These are phyloP conservation scores for Nothobranchius furzeri DNA, from an alignment of 2,113 vertebrate genomes.

Conservation along the genomic window DNA sequence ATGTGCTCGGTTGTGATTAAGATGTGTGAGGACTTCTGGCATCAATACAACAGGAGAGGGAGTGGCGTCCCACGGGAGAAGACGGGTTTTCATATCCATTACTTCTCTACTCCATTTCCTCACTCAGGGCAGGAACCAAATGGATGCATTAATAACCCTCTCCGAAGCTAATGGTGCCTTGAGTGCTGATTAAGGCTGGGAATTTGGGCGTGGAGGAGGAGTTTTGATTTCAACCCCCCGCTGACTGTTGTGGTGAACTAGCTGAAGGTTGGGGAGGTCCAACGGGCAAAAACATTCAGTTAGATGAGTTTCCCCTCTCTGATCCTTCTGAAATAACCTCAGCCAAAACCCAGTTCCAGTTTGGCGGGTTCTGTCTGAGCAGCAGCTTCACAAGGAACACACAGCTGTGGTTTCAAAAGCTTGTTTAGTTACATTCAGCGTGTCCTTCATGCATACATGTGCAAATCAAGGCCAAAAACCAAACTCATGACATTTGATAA, in stretches of 20 bases:
- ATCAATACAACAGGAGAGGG: constrained; percentile 24
- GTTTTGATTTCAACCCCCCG: constrained; percentile 27
- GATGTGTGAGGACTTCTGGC: constrained; percentile 10
- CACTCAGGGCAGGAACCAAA: constrained; percentile 58
- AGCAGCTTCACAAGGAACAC: constrained; percentile 6
- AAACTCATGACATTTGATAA: constrained; percentile 5
- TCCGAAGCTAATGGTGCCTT: constrained; percentile 58
- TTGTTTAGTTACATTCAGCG: constrained; percentile 15
- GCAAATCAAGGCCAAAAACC: neutral
- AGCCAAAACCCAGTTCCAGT: constrained; percentile 45
- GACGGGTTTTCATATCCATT: constrained; percentile 47
- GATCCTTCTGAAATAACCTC: neutral
- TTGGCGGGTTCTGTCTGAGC: constrained; percentile 46
- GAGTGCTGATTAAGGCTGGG: constrained; percentile 64
- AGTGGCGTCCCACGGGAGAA: neutral
- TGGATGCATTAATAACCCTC: constrained; percentile 69
- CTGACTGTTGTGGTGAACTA: neutral
- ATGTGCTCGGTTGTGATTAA: constrained; percentile 25
- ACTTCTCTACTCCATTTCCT: constrained; percentile 64
- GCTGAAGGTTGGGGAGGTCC: neutral
- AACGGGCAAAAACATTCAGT: neutral
- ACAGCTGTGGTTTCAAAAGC: constrained; percentile 1
- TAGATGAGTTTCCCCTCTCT: neutral
- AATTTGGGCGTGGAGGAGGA: constrained; percentile 15
- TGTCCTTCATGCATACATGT: neutral